Evolutionary conservation across 2,888 invertebrate species (phyloP).

Genomic region (Heterodera filipjevi): DNA sequence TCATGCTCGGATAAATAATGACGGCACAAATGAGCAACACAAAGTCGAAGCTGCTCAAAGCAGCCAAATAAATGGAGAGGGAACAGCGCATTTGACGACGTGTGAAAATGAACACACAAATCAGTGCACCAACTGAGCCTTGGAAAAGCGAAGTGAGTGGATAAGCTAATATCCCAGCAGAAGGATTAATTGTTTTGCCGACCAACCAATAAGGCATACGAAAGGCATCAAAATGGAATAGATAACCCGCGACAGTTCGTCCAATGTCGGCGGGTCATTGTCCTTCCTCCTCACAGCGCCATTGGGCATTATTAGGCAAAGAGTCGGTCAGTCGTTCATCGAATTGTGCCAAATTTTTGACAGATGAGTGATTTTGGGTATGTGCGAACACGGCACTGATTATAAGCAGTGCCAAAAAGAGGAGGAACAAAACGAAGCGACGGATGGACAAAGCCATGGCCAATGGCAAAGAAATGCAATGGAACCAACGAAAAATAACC

Average conservation of each 20-base stretch:
- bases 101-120: slow-evolving; percentile 47
- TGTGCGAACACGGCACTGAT: neutral
- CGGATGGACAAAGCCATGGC: neutral
- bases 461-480: neutral
- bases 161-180: neutral
- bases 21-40: slow-evolving; percentile 55
- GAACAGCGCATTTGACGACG: slow-evolving; percentile 63
- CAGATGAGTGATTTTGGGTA: neutral
- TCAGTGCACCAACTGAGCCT: slow-evolving; percentile 27
- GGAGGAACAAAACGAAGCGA: neutral
- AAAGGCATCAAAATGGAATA: slow-evolving; percentile 34
- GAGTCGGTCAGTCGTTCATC: neutral
- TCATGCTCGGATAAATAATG: slow-evolving; percentile 58
- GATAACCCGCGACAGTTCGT: slow-evolving; percentile 32
- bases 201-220: slow-evolving; percentile 32
- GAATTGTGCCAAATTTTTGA: neutral
- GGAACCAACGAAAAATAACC: neutral
- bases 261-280: slow-evolving; percentile 15
- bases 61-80: slow-evolving; percentile 63
- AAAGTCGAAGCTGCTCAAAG: slow-evolving; percentile 61
- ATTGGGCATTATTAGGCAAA: neutral
- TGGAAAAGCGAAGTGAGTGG: neutral
- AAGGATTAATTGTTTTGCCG: neutral
- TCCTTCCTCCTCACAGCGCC: slow-evolving; percentile 15
- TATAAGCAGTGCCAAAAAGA: neutral